Evolutionary conservation across 92 coral and sea anemone species (phyloP).

Genomic region (Bergia puertoricense): DNA sequence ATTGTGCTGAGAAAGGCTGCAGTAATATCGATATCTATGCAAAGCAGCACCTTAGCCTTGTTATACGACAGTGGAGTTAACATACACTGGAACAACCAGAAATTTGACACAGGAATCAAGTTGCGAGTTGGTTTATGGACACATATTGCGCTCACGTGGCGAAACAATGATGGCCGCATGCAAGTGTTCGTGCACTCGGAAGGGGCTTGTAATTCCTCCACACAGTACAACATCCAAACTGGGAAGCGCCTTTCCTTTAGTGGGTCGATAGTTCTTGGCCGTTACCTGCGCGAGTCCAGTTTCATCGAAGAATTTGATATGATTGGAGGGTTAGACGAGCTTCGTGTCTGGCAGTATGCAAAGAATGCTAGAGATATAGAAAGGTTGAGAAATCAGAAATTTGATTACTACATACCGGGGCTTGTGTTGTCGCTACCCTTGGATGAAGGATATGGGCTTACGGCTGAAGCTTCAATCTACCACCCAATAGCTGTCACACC

Average conservation of each 20-base stretch:
- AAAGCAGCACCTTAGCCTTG: slow-evolving; percentile 39
- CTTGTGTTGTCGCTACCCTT: slow-evolving; percentile 52
- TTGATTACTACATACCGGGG: slow-evolving; percentile 52
- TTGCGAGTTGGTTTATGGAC: slow-evolving; percentile 53
- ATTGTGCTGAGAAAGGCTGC: slow-evolving; percentile 27
- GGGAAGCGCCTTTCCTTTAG: slow-evolving; percentile 46
- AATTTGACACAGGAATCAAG: slow-evolving; percentile 43
- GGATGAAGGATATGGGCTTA: slow-evolving; percentile 66
- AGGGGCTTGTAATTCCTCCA: slow-evolving; percentile 2
- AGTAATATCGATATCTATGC: slow-evolving; percentile 29
- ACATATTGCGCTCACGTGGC: slow-evolving; percentile 62
- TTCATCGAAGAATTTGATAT: slow-evolving; percentile 28
- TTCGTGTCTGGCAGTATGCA: slow-evolving; percentile 70
- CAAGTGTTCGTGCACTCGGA: slow-evolving; percentile 41
- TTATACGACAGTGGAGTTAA: slow-evolving; percentile 37
- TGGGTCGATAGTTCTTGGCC: slow-evolving; percentile 54
- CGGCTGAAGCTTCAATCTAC: slow-evolving; percentile 49
- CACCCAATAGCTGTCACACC: slow-evolving; percentile 8
- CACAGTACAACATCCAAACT: slow-evolving; percentile 54
- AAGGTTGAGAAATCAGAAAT: slow-evolving; percentile 33
- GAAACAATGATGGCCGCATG: slow-evolving; percentile 67
- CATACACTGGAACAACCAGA: slow-evolving; percentile 48
- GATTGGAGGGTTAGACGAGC: slow-evolving; percentile 56
- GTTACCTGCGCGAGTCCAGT: slow-evolving; percentile 28
- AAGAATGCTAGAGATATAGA: slow-evolving; percentile 49